Conservation (phyloP, 2,797 vertebrate genomes). For the Helarctos malayanus region DNA sequence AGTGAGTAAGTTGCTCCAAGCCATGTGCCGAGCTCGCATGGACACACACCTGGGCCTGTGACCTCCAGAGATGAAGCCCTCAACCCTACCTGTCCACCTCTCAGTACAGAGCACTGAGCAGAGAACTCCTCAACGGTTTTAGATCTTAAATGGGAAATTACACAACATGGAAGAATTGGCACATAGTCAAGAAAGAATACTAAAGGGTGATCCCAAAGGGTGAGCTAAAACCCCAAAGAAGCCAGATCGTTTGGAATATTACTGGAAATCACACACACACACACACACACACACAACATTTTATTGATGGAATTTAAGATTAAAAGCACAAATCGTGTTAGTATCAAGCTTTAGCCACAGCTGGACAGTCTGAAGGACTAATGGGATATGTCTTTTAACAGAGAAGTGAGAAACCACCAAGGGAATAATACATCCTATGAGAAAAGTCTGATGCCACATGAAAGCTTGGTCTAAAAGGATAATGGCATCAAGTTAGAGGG, state of each 20-base stretch:
- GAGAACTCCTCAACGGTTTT: background rate
- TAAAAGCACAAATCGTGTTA: background rate
- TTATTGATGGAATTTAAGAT: background rate
- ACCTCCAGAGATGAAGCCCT: background rate
- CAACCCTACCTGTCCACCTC: background rate
- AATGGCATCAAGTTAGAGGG: background rate
- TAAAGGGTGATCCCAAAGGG: background rate
- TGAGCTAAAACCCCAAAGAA: background rate
- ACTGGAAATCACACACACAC: background rate
- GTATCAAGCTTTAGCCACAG: background rate
- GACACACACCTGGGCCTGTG: background rate
- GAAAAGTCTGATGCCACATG: background rate
- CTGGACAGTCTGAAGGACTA: background rate
- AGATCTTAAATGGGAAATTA: slow-evolving; percentile 26
- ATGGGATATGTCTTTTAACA: slow-evolving; percentile 25
- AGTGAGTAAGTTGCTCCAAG: background rate
- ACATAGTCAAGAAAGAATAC: background rate
- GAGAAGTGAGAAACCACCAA: background rate
- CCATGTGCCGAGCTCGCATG: background rate
- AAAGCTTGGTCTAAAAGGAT: background rate
- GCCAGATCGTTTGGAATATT: background rate
- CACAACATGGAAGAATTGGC: background rate
- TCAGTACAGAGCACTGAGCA: background rate
- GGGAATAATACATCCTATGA: background rate
- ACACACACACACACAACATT: background rate